These are phyloP conservation scores for Falco columbarius DNA, from an alignment of 2,797 vertebrate species.

Conservation along the genomic window DNA sequence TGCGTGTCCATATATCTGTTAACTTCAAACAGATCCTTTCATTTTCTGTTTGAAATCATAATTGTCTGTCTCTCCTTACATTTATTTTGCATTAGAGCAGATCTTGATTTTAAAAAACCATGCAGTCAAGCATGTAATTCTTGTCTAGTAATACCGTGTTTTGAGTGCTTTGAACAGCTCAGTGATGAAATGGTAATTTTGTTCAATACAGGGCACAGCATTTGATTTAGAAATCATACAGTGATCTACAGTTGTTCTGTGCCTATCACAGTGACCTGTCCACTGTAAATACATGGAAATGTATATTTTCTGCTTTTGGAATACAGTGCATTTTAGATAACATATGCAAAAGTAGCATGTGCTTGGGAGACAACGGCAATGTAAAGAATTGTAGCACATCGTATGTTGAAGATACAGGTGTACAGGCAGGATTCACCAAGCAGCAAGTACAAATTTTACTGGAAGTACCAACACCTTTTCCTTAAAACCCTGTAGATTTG, in stretches of 20 bases:
- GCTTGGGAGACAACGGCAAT: background rate
- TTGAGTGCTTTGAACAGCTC: background rate
- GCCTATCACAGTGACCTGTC: conserved; percentile 29
- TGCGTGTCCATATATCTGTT: background rate
- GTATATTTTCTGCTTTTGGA: background rate
- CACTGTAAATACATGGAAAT: background rate
- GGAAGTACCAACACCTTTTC: background rate
- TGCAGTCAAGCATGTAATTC: background rate
- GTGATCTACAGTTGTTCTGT: conserved; percentile 23
- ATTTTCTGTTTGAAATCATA: conserved; percentile 2
- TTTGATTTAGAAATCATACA: conserved; percentile 35
- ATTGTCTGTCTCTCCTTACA: background rate
- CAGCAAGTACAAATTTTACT: background rate
- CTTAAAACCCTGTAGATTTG: background rate
- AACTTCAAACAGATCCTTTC: background rate
- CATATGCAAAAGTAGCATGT: fast-evolving
- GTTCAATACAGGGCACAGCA: background rate
- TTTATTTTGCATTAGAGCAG: background rate
- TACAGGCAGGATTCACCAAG: background rate
- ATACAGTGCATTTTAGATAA: background rate
- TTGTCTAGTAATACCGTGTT: background rate
- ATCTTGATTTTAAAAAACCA: background rate
- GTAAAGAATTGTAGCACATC: background rate
- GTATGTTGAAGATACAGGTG: background rate
- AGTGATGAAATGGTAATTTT: background rate